phyloP scores from a whole-genome alignment of 2,113 vertebrate species.

The Pomatorhinus ruficollis region DNA sequence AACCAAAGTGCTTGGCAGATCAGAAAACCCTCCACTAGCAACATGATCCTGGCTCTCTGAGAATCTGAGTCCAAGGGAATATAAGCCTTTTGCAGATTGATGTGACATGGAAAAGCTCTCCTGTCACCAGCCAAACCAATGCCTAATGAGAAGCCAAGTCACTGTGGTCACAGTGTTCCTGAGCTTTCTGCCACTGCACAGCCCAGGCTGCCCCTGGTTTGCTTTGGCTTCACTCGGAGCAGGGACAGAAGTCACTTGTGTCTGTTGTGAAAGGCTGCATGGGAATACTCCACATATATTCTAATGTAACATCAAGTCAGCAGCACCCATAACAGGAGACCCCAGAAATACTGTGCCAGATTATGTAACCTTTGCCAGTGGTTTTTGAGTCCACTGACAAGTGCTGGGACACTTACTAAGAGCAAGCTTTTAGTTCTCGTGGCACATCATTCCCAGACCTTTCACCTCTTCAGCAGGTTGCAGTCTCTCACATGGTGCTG shows the following conservation, averaged over 20 bases:
- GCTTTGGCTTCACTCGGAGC: background rate
- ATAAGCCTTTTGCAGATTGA: background rate
- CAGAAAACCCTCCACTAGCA: background rate
- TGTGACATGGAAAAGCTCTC: background rate
- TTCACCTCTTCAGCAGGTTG: background rate
- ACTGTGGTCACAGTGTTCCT: background rate
- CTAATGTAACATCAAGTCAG: background rate
- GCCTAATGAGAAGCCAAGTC: background rate
- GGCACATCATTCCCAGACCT: background rate
- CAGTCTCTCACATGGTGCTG: background rate
- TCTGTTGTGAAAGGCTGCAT: background rate
- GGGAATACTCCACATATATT: rapidly evolving
- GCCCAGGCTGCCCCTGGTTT: background rate
- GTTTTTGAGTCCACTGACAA: background rate
- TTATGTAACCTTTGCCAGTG: background rate
- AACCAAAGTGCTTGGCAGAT: background rate
- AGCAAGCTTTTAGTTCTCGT: background rate
- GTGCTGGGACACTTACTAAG: background rate
- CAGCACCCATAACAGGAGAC: background rate
- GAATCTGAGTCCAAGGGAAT: background rate
- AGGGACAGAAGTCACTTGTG: rapidly evolving
- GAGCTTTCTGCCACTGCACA: background rate
- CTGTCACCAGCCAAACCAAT: background rate
- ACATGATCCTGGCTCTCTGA: background rate
- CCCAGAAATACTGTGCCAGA: background rate